Percentiles rank a stretch among this genome's conserved stretches.
phyloP scores from a whole-genome alignment of 2,113 vertebrate genomes.

The Neoarius graeffei region DNA sequence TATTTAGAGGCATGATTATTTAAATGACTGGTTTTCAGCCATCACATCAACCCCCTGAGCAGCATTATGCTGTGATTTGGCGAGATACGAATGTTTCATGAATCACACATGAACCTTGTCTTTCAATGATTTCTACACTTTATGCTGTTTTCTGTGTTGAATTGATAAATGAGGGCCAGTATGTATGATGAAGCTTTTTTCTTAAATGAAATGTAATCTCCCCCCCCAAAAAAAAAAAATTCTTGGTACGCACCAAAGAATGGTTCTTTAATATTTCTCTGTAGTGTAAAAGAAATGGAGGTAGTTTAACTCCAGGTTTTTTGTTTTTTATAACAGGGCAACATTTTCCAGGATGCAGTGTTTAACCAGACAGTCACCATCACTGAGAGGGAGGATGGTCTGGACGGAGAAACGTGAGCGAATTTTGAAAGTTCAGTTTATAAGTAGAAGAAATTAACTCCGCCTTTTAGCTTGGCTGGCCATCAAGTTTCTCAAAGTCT shows the following conservation, averaged over 20 bases:
- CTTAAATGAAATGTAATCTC: neutral
- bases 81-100: no score
- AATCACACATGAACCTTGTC: no score
- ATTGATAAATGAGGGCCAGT: neutral
- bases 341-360: conserved; percentile 94
- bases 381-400: conserved; percentile 90
- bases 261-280: neutral
- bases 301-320: neutral
- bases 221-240: no score
- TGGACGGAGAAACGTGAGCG: conserved; percentile 97
- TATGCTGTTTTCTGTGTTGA: no score
- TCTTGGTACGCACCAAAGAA: neutral
- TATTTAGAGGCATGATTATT: no score
- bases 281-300: neutral
- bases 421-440: neutral
- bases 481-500: no score
- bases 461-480: neutral
- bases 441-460: neutral
- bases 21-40: no score
- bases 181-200: neutral
- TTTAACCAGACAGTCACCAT: conserved; percentile 98
- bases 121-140: no score
- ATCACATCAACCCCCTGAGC: no score
- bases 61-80: no score
- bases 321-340: conserved; percentile 74